A percentile compares a stretch with the other conserved stretches of the same genome.
These are phyloP conservation scores for Zapornia atra DNA, from an alignment of 2,113 vertebrate genomes.

Conservation along the genomic window DNA sequence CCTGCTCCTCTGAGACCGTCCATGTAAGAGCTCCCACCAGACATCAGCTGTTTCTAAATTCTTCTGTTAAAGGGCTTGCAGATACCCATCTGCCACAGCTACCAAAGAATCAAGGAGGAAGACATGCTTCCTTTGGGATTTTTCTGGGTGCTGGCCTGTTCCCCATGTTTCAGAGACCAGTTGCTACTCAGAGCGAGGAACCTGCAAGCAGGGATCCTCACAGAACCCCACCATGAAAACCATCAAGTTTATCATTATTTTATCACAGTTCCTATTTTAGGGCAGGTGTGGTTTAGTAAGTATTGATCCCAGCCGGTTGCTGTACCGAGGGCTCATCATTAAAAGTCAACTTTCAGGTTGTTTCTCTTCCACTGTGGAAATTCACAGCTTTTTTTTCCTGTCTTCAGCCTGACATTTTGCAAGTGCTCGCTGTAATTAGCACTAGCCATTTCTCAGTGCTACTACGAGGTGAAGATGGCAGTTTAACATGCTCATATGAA, in stretches of 20 bases:
- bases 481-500: background rate
- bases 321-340: background rate
- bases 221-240: background rate
- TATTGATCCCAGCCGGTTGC: background rate
- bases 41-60: background rate
- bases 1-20: background rate
- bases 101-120: background rate
- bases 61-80: background rate
- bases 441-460: background rate
- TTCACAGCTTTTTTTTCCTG: background rate
- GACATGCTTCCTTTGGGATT: background rate
- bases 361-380: background rate
- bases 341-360: background rate
- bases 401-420: background rate
- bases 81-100: background rate
- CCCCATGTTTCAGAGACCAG: background rate
- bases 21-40: background rate
- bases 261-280: background rate
- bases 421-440: background rate
- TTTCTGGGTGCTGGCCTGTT: background rate
- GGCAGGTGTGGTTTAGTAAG: background rate
- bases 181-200: background rate
- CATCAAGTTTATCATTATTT: background rate
- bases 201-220: background rate
- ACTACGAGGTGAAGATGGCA: background rate